phyloP scores from a whole-genome alignment of 2,113 vertebrate species.

The rabbit (Oryctolagus cuniculus) region mOryCun1.1 NC_091453.1:13056001-13056500 shows the following conservation, averaged over 20 bases:
- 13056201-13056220: slow-evolving; percentile 10
- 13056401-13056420: slow-evolving; percentile 7
- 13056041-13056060: background rate
- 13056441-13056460: background rate
- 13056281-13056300: background rate
- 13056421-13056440: slow-evolving; percentile 18
- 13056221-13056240: background rate
- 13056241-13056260: slow-evolving; percentile 13
- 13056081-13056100: background rate
- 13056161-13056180: background rate
- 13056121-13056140: background rate
- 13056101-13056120: slow-evolving; percentile 3
- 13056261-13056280: background rate
- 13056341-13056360: background rate
- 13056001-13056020: background rate
- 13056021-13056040: slow-evolving; percentile 33
- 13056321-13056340: background rate
- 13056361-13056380: slow-evolving; percentile 23
- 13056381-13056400: background rate
- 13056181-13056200: background rate
- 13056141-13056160: background rate
- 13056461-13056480: background rate
- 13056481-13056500: background rate
- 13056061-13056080: background rate
- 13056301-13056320: background rate